Evolutionary conservation across 2,888 invertebrate genomes (phyloP), one percentile per base, ranked within the genome.

Genomic region (Ichneumoninae sp.): DNA sequence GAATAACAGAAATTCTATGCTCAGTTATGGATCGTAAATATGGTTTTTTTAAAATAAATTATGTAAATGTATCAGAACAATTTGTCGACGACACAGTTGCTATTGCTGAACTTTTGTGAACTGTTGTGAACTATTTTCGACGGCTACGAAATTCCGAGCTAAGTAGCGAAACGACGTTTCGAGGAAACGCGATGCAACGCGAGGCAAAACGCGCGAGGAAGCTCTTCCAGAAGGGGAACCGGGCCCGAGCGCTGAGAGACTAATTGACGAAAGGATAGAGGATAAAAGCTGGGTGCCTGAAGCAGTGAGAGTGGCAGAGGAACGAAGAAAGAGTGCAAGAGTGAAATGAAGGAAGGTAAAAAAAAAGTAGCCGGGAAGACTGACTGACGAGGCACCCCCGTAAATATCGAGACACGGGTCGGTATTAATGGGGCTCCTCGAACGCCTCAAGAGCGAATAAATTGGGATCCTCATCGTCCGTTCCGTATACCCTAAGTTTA

Each of bases 241-340:
- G 52, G 52, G 50, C 81, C 33, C 83, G 76, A 80, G 80, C 85
- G 87, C 87, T 87, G 88, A 90, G 88, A 89, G 89, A 91, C 91
- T 91, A 91, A 92, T 92, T 92, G 92, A 91, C 89, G 89, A 87
- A 86, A 87, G 83, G 79, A 80, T 83, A 83, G 71, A 80, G 66
- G 74, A 83, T 77, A 87, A 87, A 72, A 87, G 72, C 62, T 33
- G 57, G 13, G 30, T 30, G 78, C 79, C 82, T 22, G 74, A 6
- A 74, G 79, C 82, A 65, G 68, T 33, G 62, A 65, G 74, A 62
- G 60, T 75, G 62, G 69, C 74, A 66, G 70, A 78, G 52, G 33
- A 70, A 74, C 47, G 54, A 26, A 52, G 47, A 68, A 44, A 52
- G 78, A 69, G 52, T 54, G 62, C 33, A 60, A 54, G 69, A 82